Evolutionary conservation across 2,797 vertebrate genomes (phyloP).

Genomic region (Coregonus sp.): DNA sequence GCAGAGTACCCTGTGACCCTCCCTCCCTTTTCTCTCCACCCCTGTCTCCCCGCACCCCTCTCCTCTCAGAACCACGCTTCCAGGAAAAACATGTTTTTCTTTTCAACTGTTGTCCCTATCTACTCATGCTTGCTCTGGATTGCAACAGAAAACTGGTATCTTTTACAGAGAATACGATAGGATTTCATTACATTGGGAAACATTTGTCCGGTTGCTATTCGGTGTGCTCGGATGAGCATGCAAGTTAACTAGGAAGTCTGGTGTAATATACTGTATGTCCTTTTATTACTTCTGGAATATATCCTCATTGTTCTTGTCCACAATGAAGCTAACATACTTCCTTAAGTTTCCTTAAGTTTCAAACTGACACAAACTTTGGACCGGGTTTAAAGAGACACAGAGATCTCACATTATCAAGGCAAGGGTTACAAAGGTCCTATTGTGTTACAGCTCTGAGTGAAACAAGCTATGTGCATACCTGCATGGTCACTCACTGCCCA

Average conservation of each 20-base stretch:
- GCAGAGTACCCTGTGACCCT: slow-evolving; percentile 47
- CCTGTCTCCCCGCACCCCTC: slow-evolving; percentile 29
- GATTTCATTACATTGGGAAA: background rate
- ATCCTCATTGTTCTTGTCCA: slow-evolving; percentile 56
- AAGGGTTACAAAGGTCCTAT: slow-evolving; percentile 58
- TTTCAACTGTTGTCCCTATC: slow-evolving; percentile 8
- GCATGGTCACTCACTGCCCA: slow-evolving; percentile 34
- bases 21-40: slow-evolving; percentile 7
- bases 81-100: slow-evolving; percentile 47
- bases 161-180: background rate
- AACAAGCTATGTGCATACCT: slow-evolving; percentile 46
- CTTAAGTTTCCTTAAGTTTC: slow-evolving; percentile 39
- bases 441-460: slow-evolving; percentile 56
- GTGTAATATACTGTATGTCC: slow-evolving; percentile 35
- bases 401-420: slow-evolving; percentile 41
- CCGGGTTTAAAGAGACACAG: slow-evolving; percentile 18
- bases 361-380: slow-evolving; percentile 6
- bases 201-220: background rate
- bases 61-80: slow-evolving; percentile 57
- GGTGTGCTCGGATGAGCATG: background rate
- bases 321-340: slow-evolving; percentile 42
- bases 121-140: background rate
- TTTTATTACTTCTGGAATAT: slow-evolving; percentile 36
- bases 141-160: background rate
- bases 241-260: slow-evolving; percentile 54